A percentile compares a stretch with the other conserved stretches of the same genome.
Evolutionary conservation across 1,140 invertebrate species (phyloP).

Genomic region (Drosophila ficusphila): DNA sequence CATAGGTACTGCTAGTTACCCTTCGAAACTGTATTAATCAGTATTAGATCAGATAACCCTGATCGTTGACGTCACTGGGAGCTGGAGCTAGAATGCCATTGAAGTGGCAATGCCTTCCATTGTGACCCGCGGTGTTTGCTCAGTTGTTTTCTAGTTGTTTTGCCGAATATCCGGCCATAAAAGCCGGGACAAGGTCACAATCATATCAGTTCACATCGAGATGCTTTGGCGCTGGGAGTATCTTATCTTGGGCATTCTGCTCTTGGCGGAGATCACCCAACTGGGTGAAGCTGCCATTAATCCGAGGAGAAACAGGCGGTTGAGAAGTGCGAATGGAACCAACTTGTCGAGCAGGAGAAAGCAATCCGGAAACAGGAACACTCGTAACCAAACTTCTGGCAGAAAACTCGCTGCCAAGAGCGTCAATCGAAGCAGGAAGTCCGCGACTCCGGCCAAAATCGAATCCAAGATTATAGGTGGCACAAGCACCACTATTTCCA

Average conservation of each 20-base stretch:
- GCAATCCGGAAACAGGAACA: conserved; percentile 8
- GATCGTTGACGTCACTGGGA: conserved; percentile 33
- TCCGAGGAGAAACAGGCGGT: conserved; percentile 1
- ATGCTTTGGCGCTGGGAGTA: conserved; percentile 62
- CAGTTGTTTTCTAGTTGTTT: conserved; percentile 48
- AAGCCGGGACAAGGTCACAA: conserved; percentile 52
- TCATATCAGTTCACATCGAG: conserved; percentile 28
- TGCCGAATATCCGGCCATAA: conserved; percentile 57
- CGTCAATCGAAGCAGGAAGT: background rate
- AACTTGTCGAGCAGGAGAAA: background rate
- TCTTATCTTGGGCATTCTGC: conserved; percentile 32
- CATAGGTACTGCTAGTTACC: conserved; percentile 41
- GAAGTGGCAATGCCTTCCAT: conserved; percentile 12
- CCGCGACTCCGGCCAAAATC: conserved; percentile 1
- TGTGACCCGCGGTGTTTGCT: conserved; percentile 48
- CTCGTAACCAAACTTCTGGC: background rate
- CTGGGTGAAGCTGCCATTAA: background rate
- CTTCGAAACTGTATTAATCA: background rate
- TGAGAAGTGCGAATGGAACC: background rate
- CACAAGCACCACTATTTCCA: conserved; percentile 6
- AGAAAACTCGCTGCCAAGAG: background rate
- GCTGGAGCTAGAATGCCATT: conserved; percentile 17
- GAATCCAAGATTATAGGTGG: conserved; percentile 52
- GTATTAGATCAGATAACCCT: conserved; percentile 20
- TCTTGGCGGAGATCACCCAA: conserved; percentile 26